Evolutionary conservation across 2,113 vertebrate genomes (phyloP).

Genomic region (Ailurus styani): DNA sequence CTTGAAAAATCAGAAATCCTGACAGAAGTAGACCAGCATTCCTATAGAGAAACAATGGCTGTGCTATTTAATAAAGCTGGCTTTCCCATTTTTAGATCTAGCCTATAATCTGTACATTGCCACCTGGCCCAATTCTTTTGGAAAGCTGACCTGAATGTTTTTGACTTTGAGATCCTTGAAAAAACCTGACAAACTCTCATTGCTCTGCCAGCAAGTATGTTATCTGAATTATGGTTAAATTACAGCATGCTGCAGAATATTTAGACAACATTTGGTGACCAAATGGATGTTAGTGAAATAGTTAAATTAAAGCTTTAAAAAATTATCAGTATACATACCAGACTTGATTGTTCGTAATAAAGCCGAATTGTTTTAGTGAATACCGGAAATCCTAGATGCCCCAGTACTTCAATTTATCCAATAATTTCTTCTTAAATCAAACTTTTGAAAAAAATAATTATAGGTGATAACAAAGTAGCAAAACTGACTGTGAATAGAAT

Average conservation of each 20-base stretch:
- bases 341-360: neutral
- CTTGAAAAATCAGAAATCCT: neutral
- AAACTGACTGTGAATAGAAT: conserved; percentile 39
- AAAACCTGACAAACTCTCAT: neutral
- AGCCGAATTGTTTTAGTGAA: conserved; percentile 43
- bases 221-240: conserved; percentile 20
- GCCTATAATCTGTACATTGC: neutral
- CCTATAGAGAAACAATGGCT: neutral
- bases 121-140: neutral
- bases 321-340: neutral
- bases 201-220: neutral
- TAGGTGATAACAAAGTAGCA: conserved; percentile 38
- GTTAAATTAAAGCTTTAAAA: conserved; percentile 43
- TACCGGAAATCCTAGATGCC: neutral
- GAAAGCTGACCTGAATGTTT: neutral
- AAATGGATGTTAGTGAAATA: neutral
- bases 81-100: neutral
- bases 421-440: conserved; percentile 46
- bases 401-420: conserved; percentile 17
- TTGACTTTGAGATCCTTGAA: neutral
- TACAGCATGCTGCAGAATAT: neutral
- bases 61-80: neutral
- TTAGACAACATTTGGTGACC: neutral
- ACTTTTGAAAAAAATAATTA: conserved; percentile 51
- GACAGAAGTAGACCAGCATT: neutral